phyloP scores from a whole-genome alignment of 2,888 invertebrate species.

The Lasioglossum morio region DNA sequence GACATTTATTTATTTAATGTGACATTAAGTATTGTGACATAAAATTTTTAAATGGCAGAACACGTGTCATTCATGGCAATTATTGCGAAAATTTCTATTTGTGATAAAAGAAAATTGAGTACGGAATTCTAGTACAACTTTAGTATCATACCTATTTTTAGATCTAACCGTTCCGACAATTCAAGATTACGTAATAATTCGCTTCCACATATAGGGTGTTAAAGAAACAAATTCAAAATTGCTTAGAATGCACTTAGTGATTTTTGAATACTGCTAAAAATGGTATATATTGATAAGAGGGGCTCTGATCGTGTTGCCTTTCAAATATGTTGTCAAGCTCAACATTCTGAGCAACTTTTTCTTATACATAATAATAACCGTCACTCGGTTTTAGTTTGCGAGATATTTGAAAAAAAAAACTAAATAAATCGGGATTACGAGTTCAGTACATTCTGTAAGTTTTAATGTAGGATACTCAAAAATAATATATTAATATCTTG shows the following conservation, averaged over 20 bases:
- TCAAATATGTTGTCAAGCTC: no score
- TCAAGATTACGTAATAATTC: conserved; percentile 63
- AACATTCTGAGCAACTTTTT: no score
- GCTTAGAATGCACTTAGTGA: not conserved
- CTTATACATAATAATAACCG: no score
- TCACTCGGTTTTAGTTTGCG: no score
- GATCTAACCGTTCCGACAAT: conserved; percentile 52
- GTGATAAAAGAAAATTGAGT: conserved; percentile 3
- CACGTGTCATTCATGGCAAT: not conserved
- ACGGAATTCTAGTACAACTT: conserved; percentile 28
- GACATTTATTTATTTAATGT: not conserved
- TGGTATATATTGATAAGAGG: no score
- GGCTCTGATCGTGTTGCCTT: no score
- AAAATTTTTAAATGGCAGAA: not conserved
- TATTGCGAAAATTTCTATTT: not conserved
- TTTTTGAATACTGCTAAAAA: not conserved
- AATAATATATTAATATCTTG: no score
- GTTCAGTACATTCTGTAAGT: no score
- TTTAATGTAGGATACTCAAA: no score
- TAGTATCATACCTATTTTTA: conserved; percentile 57
- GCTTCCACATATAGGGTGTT: conserved; percentile 9
- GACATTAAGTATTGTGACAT: no score
- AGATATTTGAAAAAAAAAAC: no score
- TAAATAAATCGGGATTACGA: no score
- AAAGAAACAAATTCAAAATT: not conserved